These are phyloP conservation scores for Misgurnus mizolepis DNA, from an alignment of 2,113 vertebrate species.

Conservation along the genomic window DNA sequence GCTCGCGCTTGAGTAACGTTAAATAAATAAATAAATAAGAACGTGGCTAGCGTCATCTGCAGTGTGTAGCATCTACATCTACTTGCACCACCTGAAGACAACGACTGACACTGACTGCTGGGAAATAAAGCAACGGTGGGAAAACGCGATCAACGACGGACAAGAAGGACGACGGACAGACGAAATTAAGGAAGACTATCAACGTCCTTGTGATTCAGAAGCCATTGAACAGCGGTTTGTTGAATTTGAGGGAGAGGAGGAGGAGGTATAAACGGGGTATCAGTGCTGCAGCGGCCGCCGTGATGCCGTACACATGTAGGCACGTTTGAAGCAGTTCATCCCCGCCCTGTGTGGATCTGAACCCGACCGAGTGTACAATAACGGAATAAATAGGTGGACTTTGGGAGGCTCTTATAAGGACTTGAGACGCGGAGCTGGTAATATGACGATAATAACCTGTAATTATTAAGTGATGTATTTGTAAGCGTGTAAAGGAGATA, in stretches of 20 bases:
- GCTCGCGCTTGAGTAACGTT: slow-evolving; percentile 5
- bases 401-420: slow-evolving; percentile 7
- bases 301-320: slow-evolving; percentile 75
- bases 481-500: slow-evolving; percentile 37
- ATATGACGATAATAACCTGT: slow-evolving; percentile 17
- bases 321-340: slow-evolving; percentile 64
- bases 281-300: slow-evolving; percentile 61
- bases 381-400: slow-evolving; percentile 11
- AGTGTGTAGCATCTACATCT: slow-evolving; percentile 64
- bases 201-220: background rate
- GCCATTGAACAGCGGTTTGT: slow-evolving; percentile 16
- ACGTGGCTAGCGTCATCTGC: slow-evolving; percentile 72
- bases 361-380: slow-evolving; percentile 12
- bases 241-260: slow-evolving; percentile 30
- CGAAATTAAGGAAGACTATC: background rate
- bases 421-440: slow-evolving; percentile 23
- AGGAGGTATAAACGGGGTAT: slow-evolving; percentile 45
- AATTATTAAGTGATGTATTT: slow-evolving; percentile 41
- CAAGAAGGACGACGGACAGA: background rate
- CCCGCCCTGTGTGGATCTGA: slow-evolving; percentile 68
- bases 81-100: slow-evolving; percentile 71
- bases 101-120: slow-evolving; percentile 56
- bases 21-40: slow-evolving; percentile 68
- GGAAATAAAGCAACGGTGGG: slow-evolving; percentile 53
- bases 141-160: slow-evolving; percentile 3